phyloP scores from a whole-genome alignment of 2,113 vertebrate species.

The Sclerurus mexicanus region DNA sequence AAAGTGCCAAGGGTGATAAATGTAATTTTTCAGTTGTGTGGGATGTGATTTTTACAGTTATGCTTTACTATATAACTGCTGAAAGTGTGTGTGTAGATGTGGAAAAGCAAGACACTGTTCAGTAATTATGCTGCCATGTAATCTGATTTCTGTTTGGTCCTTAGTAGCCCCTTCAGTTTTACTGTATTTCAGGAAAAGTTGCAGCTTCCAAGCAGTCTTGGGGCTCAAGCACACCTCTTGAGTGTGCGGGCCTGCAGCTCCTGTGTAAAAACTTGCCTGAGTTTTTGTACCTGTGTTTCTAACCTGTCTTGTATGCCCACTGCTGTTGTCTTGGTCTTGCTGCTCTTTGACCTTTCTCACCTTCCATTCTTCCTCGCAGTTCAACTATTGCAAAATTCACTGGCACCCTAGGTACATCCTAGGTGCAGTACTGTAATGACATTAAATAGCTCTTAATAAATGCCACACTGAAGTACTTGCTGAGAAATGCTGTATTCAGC shows the following conservation, averaged over 20 bases:
- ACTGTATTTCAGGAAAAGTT: background rate
- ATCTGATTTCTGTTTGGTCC: background rate
- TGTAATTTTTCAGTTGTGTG: background rate
- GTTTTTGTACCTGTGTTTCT: background rate
- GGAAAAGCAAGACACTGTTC: background rate
- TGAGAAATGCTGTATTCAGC: background rate
- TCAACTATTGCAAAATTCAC: background rate
- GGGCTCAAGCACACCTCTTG: background rate
- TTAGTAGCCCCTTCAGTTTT: background rate
- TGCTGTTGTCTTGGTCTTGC: background rate
- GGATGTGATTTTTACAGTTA: background rate
- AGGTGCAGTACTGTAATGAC: background rate
- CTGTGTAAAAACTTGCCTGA: background rate
- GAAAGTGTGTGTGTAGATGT: background rate
- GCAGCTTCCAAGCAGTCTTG: background rate
- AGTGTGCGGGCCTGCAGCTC: background rate
- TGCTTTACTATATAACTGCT: background rate
- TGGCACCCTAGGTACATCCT: background rate
- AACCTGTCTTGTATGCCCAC: background rate
- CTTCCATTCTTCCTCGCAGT: background rate
- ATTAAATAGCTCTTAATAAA: background rate
- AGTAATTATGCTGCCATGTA: background rate
- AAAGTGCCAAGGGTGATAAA: background rate
- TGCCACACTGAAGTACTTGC: background rate
- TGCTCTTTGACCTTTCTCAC: background rate